Conservation (phyloP, 2,797 vertebrate species). For the Linurgus olivaceus region DNA sequence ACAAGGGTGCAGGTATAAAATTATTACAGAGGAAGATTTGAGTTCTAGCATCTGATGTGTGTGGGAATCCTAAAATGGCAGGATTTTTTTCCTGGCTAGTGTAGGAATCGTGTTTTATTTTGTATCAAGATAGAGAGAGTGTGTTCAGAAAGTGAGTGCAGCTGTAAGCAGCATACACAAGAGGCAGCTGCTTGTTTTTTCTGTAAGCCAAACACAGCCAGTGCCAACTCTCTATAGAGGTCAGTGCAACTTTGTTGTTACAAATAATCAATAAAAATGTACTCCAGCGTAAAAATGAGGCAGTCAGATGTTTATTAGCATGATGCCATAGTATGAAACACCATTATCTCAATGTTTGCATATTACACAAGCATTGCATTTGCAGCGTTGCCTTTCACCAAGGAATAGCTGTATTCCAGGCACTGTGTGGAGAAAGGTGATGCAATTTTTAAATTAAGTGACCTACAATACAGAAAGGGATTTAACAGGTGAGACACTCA, state of each 20-base stretch:
- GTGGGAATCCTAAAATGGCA: neutral
- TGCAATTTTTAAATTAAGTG: neutral
- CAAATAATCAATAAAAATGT: neutral
- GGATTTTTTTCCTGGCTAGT: neutral
- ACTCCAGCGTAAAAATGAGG: neutral
- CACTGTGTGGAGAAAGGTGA: neutral
- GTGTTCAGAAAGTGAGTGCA: rapidly evolving
- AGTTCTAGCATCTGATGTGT: neutral
- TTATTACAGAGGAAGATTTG: neutral
- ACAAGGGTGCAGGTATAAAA: neutral
- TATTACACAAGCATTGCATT: neutral
- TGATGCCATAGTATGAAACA: neutral
- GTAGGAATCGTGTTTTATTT: neutral
- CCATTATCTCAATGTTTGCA: neutral
- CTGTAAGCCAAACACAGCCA: neutral
- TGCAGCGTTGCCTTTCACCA: neutral
- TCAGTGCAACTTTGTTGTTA: neutral
- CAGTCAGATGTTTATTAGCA: neutral
- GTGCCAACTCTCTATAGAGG: neutral
- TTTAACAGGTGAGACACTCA: neutral
- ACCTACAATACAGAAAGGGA: neutral
- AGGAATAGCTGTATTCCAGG: neutral
- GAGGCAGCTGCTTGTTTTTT: neutral
- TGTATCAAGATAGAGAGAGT: neutral
- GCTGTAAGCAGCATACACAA: neutral